Conservation (phyloP, 1,140 invertebrate species). For the Andrena cerasifolii region DNA sequence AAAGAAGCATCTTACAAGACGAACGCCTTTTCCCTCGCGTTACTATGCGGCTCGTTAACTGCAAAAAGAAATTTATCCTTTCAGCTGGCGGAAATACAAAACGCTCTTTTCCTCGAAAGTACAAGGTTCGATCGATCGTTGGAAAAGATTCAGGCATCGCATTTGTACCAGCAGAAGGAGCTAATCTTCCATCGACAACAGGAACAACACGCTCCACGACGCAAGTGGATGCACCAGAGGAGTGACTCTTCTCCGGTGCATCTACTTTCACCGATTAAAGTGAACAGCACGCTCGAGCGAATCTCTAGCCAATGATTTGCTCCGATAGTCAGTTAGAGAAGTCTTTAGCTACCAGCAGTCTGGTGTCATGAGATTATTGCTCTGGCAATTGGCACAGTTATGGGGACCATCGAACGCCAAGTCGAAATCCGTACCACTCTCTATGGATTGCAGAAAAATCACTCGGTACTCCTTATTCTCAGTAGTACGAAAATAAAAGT, state of each 20-base stretch:
- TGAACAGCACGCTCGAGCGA: slow-evolving; percentile 54
- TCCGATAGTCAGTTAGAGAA: slow-evolving; percentile 18
- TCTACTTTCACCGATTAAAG: slow-evolving; percentile 61
- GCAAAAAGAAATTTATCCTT: too few relatives aligned
- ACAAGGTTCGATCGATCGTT: slow-evolving; percentile 8
- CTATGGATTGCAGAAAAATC: too few relatives aligned
- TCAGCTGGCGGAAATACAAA: background rate
- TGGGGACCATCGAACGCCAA: background rate
- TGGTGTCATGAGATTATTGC: background rate
- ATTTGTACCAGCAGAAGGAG: background rate
- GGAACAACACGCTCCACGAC: slow-evolving; percentile 37
- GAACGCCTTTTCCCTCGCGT: background rate
- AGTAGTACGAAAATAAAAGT: too few relatives aligned
- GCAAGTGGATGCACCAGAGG: slow-evolving; percentile 42
- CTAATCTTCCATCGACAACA: slow-evolving; percentile 52
- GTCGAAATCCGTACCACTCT: background rate
- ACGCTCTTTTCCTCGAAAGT: slow-evolving; percentile 2
- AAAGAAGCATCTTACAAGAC: too few relatives aligned
- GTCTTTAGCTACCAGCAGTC: background rate
- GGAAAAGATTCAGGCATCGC: background rate
- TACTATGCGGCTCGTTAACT: background rate
- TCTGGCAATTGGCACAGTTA: background rate
- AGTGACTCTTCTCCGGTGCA: slow-evolving; percentile 31
- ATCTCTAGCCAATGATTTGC: slow-evolving; percentile 39
- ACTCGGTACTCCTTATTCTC: too few relatives aligned